Evolutionary conservation across 2,797 vertebrate genomes (phyloP).

Genomic region (Sebastes goodei): DNA sequence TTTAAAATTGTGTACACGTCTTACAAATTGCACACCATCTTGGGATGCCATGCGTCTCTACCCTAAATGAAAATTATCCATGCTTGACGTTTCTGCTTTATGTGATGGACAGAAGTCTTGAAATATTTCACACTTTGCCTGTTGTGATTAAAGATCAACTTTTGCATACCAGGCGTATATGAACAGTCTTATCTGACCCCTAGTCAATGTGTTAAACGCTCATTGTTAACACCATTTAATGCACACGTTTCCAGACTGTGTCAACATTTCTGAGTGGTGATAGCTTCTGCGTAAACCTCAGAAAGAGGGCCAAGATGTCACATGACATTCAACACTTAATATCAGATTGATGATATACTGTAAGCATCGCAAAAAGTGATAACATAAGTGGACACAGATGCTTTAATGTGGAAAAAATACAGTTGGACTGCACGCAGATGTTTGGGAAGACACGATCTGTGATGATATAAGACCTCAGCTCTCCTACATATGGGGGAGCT

Average conservation of each 20-base stretch:
- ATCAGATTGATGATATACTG: not conserved
- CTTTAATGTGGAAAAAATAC: not conserved
- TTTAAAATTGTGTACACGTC: constrained; percentile 1
- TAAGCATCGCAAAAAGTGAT: not conserved
- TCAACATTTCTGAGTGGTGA: not conserved
- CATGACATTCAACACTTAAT: not conserved
- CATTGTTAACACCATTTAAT: not conserved
- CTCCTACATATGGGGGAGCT: constrained; percentile 10
- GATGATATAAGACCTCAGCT: constrained; percentile 29
- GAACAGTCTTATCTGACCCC: not conserved
- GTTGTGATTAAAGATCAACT: not conserved
- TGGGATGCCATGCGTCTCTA: not conserved
- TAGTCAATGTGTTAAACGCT: not conserved
- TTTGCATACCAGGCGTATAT: not conserved
- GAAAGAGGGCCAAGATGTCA: not conserved
- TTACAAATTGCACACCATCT: not conserved
- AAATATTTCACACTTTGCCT: not conserved
- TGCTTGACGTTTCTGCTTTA: not conserved
- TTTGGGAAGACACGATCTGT: constrained; percentile 12
- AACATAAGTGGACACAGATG: not conserved
- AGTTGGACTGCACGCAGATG: constrained; percentile 24
- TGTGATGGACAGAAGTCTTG: not conserved
- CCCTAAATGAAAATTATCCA: not conserved
- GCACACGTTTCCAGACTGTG: not conserved
- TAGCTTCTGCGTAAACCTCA: not conserved